Base-by-base conservation (phyloP, 2,797 vertebrate species). In the Rhinichthys osculus region DNA sequence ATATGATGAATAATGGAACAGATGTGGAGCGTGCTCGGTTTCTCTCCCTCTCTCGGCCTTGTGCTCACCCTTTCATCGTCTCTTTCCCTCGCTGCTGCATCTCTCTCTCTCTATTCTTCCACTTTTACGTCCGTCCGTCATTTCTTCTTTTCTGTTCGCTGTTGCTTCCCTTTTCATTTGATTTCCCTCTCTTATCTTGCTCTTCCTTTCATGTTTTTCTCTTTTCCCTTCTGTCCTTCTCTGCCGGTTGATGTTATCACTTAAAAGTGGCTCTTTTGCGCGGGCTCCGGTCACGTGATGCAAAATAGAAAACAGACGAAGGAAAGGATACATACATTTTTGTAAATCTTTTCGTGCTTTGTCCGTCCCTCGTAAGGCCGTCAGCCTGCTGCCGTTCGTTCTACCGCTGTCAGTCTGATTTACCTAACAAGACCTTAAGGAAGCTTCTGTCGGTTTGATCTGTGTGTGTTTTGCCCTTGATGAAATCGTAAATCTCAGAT, bases 1-100 rank as follows among this genome's bases (percentile, higher is more conserved):
- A 86, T 85, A 88, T 88, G 89, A 90, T 90, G 89, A 90, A 90
- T 90, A 90, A 90, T 90, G 89, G 87, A 90, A 90, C 89, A 90
- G 89, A 90, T 90, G 89, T 90, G 87, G 81, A 90, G 89, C 84
- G 87, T 82, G 86, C 87, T 81, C 88, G 23, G 82, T 78, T 82
- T 78, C 87, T 66, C 86, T 81, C 85, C 70, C 82, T 84, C 66
- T 84, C 87, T 67, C 70, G 57, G 78, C 66, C 70, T 30, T 27
- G 78, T 35, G 11, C 71, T 77, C 47, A 76, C 80, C 67, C 84
- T 66, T 73, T 88, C 85, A 87, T 83, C 50, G 84, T 90, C 85
- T 82, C 84, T 83, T 81, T 88, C 85, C 57, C 86, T 87, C 69
- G 82, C 85, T 23, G 66, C 69, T 81, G 78, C 47, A 5, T 50